Evolutionary conservation across 2,113 vertebrate species (phyloP), one percentile per base, ranked within the genome.

Genomic region (Heptranchias perlo): DNA sequence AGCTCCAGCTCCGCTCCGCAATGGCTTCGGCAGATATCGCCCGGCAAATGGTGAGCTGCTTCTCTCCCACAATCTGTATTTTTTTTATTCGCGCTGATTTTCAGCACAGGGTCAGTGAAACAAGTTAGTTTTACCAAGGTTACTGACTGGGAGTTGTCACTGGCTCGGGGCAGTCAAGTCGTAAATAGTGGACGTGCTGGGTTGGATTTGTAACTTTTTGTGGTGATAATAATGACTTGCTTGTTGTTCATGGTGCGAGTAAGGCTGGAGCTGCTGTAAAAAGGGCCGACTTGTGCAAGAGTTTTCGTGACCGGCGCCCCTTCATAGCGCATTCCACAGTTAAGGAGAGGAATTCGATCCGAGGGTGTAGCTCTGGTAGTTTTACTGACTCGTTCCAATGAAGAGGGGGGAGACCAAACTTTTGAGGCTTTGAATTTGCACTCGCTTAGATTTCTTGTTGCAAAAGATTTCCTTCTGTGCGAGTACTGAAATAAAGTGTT

Each of bases 21-120:
- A 98, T 98, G 98, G 97, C 97, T 96, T 98, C 97, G 18, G 97
- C 97, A 16, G 98, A 98, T 95, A 97, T 98, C 94, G 97, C 97
- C 96, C 97, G 97, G 78, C 97, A 98, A 96, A 97, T 96, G 97
- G 98, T 93, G 58, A 93, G 89, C 58, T 11, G 7, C 16, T 92
- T 58, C 4, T n/a, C 52, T 61, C 14, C 31, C 54, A 35, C 31
- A 35, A 23, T 25, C 25, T 44, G 5, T 0, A 21, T 96, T 96
- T 96, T 62, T 86, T 94, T 96, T 89, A 23, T 89, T n/a, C n/a
- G n/a, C n/a, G n/a, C n/a, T n/a, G n/a, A n/a, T n/a, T n/a, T 94
- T 76, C 73, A 16, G 18, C 13, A 0, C 16, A 44, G 78, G n/a
- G 11, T 82, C 39, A 44, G 5, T 39, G 39, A 82, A 82, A 82